A percentile compares a stretch with the other conserved stretches of the same genome.
phyloP scores from a whole-genome alignment of 2,113 vertebrate species.

The Porphyrio hochstetteri region DNA sequence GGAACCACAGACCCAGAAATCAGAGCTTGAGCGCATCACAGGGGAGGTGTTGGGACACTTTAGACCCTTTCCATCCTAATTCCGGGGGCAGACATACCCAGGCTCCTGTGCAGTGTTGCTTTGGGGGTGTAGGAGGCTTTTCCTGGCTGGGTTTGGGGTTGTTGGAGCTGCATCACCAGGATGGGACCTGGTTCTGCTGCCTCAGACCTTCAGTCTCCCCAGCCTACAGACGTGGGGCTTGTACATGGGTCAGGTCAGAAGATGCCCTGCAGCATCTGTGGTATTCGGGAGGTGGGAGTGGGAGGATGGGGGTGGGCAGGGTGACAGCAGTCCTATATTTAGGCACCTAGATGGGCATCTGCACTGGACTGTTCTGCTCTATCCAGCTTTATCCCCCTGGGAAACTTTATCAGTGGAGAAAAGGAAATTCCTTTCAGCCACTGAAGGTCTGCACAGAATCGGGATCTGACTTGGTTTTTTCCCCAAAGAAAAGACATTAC shows the following conservation, averaged over 20 bases:
- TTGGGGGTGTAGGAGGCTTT: neutral
- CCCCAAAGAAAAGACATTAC: neutral
- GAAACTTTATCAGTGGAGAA: neutral
- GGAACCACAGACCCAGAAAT: neutral
- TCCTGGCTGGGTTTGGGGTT: neutral
- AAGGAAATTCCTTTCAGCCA: neutral
- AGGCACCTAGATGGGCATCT: neutral
- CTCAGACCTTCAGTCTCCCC: accelerated
- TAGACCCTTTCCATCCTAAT: neutral
- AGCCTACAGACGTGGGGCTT: accelerated
- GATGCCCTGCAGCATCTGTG: neutral
- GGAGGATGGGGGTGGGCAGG: neutral
- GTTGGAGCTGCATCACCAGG: neutral
- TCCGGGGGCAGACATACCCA: accelerated
- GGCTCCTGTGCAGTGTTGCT: accelerated
- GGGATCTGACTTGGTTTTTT: neutral
- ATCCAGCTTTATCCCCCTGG: neutral
- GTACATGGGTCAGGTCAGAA: accelerated
- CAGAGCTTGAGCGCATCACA: neutral
- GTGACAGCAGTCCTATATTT: neutral
- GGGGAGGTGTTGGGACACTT: neutral
- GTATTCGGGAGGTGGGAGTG: neutral
- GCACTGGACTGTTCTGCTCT: accelerated
- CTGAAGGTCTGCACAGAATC: accelerated
- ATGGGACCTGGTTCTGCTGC: neutral